A percentile compares a stretch with the other conserved stretches of the same genome.
Evolutionary conservation across 2,113 vertebrate genomes (phyloP).

Genomic region (Bagarius yarrelli): DNA sequence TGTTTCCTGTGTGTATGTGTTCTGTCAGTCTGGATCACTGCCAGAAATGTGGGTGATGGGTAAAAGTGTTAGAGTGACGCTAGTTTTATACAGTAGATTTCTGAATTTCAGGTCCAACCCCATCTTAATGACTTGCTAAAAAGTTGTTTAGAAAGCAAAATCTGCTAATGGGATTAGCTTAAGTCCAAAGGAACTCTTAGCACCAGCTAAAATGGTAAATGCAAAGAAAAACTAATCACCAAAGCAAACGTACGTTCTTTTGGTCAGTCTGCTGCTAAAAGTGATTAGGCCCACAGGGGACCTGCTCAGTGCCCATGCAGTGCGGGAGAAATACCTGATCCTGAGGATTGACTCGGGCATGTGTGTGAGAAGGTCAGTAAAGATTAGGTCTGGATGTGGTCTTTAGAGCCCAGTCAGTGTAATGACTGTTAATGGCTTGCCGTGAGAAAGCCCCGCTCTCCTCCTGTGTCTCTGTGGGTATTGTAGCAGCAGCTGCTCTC

Average conservation of each 20-base stretch:
- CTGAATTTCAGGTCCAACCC: background rate
- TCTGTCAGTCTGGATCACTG: background rate
- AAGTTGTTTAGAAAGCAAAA: slow-evolving; percentile 6
- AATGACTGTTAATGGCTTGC: slow-evolving; percentile 67
- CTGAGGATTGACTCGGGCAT: slow-evolving; percentile 39
- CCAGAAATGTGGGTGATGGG: slow-evolving; percentile 9
- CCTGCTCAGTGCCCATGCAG: background rate
- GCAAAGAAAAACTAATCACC: slow-evolving; percentile 7
- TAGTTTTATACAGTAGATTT: background rate
- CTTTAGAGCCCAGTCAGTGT: slow-evolving; percentile 65
- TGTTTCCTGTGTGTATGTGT: slow-evolving; percentile 24
- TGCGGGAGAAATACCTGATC: background rate
- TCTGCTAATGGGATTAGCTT: slow-evolving; percentile 14
- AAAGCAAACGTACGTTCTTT: background rate
- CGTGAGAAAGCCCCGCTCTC: slow-evolving; percentile 51
- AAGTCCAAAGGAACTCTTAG: background rate
- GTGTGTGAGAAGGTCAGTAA: slow-evolving; percentile 47
- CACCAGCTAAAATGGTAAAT: background rate
- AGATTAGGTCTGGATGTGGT: slow-evolving; percentile 65
- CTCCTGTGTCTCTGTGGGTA: slow-evolving; percentile 38
- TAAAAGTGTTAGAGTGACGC: no score
- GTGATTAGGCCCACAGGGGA: slow-evolving; percentile 13
- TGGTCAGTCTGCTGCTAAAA: slow-evolving; percentile 29
- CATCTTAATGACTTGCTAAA: background rate
- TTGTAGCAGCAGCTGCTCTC: slow-evolving; percentile 65